Evolutionary conservation across 2,797 vertebrate genomes (phyloP), one percentile per base, ranked within the genome.

Genomic region (Tokudaia tokunoshimensis): DNA sequence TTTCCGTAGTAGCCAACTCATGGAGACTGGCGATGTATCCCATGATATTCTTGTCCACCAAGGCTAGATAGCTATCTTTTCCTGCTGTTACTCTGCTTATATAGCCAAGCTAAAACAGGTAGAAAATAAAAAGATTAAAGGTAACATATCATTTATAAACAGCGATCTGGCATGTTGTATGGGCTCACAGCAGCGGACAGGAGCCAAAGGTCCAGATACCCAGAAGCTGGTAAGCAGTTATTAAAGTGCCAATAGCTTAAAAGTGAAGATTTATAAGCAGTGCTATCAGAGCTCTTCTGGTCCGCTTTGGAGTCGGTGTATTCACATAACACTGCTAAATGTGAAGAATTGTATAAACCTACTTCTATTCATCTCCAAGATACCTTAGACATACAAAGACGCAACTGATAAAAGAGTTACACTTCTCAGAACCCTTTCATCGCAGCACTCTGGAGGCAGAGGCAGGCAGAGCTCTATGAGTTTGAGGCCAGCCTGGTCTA

Each of bases 11-110:
- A 1, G 99, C 99, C 98, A 99, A 98, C 98, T 99, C 99, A 15
- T 99, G 99, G 70, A 99, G 99, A 98, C 99, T 99, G 97, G 99
- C 99, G 70, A 99, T 99, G 98, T 99, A 99, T 91, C 99, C 99
- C 99, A 99, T 99, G 93, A 99, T 98, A 12, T 99, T 99, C 96
- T 98, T 99, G 98, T 99, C 99, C 1, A 99, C 99, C 93, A 99
- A 98, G 15, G 98, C 99, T 67, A 99, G 98, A 95, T 99, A 99
- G 61, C 97, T 98, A 94, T 97, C 98, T 65, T 99, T 99, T 57
- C 99, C 99, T 34, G 99, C 99, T 47, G 98, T 98, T 97, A 99
- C 98, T 41, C 98, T 99, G 98, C 99, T 99, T 96, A 99, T 99
- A 67, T 99, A 99, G 41, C 99, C 99, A 96, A 99, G 97, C 99